phyloP scores from a whole-genome alignment of 2,113 vertebrate genomes.

The Orthonyx spaldingii region DNA sequence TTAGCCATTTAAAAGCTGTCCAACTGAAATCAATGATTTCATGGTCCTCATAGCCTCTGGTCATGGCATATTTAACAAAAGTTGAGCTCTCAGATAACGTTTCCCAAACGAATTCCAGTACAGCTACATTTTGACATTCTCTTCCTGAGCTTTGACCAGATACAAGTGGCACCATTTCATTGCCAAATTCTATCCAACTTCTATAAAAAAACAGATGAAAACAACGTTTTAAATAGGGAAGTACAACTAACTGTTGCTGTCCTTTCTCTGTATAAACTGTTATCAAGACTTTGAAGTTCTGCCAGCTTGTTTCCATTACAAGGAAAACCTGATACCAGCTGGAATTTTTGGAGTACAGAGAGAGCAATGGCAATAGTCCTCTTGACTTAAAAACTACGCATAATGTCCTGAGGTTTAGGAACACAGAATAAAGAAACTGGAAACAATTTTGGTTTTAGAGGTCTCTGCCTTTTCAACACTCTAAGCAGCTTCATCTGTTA shows the following conservation, averaged over 20 bases:
- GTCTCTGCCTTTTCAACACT: neutral
- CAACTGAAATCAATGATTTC: neutral
- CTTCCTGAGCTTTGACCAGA: neutral
- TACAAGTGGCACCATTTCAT: neutral
- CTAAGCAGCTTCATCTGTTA: neutral
- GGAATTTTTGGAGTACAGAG: conserved; percentile 43
- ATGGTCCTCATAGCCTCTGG: neutral
- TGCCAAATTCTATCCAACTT: neutral
- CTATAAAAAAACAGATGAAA: neutral
- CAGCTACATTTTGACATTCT: neutral
- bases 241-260: neutral
- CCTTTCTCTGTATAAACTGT: conserved; percentile 6
- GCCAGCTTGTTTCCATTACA: conserved; percentile 61
- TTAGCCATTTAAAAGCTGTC: neutral
- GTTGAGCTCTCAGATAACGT: neutral
- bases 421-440: neutral
- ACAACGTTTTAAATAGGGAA: neutral
- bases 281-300: conserved; percentile 53
- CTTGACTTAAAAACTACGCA: neutral
- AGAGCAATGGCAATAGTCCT: neutral
- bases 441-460: neutral
- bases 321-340: conserved; percentile 53
- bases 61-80: neutral
- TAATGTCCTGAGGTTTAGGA: neutral
- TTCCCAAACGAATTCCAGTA: neutral